A percentile compares a stretch with the other conserved stretches of the same genome.
Evolutionary conservation across 2,113 vertebrate species (phyloP).

Genomic region (Chlorodrepanis virens): DNA sequence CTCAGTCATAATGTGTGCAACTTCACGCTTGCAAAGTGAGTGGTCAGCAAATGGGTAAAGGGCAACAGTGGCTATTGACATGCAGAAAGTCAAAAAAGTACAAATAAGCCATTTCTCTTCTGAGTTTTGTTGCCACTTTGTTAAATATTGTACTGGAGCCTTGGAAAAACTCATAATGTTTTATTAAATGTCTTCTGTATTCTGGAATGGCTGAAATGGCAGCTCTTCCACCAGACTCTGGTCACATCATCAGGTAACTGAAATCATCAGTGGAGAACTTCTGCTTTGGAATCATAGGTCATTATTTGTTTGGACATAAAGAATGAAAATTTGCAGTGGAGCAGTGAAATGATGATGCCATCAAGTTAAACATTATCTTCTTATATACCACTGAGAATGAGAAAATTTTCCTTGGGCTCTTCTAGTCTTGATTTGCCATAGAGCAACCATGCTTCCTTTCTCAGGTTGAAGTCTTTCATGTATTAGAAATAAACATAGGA

Average conservation of each 20-base stretch:
- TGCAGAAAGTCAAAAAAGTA: not conserved
- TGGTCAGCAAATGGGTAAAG: not conserved
- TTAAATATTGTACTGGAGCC: not conserved
- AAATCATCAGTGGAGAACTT: not conserved
- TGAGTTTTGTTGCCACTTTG: not conserved
- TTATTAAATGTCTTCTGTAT: not conserved
- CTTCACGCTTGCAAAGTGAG: rapidly evolving
- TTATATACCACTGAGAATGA: not conserved
- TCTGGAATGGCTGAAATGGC: not conserved
- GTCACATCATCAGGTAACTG: not conserved
- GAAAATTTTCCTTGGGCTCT: not conserved
- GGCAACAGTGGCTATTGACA: not conserved
- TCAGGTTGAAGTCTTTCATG: not conserved
- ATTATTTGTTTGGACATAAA: not conserved
- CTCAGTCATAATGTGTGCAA: not conserved
- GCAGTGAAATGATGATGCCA: not conserved
- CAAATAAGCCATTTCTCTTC: not conserved
- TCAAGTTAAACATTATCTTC: not conserved
- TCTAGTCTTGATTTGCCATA: not conserved
- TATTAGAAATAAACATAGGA: not conserved
- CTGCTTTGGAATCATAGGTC: not conserved
- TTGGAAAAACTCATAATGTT: not conserved
- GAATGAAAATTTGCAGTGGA: not conserved
- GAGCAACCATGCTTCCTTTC: not conserved
- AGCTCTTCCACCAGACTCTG: not conserved